Evolutionary conservation across 1,140 invertebrate genomes (phyloP).

Genomic region (Sarcophaga bullata): DNA sequence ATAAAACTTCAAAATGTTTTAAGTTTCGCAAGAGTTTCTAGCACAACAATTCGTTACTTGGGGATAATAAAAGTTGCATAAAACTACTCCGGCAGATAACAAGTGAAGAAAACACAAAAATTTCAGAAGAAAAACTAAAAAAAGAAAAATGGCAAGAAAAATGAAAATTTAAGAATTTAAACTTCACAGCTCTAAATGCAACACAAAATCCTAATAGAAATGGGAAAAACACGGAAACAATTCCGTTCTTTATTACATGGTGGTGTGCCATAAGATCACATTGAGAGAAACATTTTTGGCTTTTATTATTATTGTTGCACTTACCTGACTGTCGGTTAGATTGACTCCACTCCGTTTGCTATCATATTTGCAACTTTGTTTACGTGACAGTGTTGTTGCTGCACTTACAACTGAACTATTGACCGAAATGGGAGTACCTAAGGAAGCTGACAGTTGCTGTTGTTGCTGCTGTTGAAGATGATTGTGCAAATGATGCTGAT

Average conservation of each 20-base stretch:
- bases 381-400: conserved; percentile 56
- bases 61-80: too few species aligned
- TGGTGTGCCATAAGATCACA: too few species aligned
- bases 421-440: conserved; percentile 40
- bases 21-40: too few species aligned
- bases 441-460: conserved; percentile 2
- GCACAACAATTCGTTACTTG: too few species aligned
- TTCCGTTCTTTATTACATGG: too few species aligned
- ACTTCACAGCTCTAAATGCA: background rate
- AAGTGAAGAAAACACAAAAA: too few species aligned
- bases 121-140: too few species aligned
- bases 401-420: conserved; percentile 50
- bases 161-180: too few species aligned
- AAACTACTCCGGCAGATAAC: too few species aligned
- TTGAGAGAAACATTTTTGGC: background rate
- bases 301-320: conserved; percentile 12
- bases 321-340: conserved; percentile 64
- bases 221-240: too few species aligned
- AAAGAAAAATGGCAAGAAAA: background rate
- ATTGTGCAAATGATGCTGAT: conserved; percentile 45
- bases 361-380: conserved; percentile 65
- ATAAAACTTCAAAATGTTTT: too few species aligned
- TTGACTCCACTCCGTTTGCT: conserved; percentile 57
- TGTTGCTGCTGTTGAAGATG: conserved; percentile 48
- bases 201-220: background rate